Conservation (phyloP, 2,888 invertebrate genomes). For the Lucinisca nassula region DNA sequence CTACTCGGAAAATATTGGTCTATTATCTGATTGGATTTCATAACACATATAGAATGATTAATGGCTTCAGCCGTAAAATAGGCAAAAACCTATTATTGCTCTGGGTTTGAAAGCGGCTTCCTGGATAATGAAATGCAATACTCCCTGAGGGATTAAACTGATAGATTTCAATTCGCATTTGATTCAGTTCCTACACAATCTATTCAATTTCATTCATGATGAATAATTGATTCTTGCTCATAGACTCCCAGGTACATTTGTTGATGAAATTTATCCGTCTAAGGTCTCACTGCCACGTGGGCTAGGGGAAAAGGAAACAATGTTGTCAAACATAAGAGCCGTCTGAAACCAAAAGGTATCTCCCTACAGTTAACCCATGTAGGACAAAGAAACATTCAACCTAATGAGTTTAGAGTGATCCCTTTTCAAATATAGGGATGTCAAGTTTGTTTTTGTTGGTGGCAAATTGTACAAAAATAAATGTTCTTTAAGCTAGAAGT, state of each 20-base stretch:
- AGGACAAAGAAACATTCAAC: no score
- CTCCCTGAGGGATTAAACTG: not conserved
- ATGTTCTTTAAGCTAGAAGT: no score
- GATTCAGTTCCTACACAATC: not conserved
- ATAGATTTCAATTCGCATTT: not conserved
- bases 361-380: no score
- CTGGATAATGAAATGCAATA: slow-evolving; percentile 4
- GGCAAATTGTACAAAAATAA: no score
- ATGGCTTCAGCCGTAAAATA: not conserved
- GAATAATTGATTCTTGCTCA: not conserved
- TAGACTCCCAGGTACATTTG: not conserved
- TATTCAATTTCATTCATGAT: not conserved
- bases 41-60: slow-evolving; percentile 5
- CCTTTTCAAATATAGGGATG: no score
- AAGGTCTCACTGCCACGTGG: not conserved
- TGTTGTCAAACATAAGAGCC: no score
- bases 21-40: not conserved
- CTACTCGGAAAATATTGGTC: not conserved
- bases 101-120: not conserved
- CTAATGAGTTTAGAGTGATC: no score
- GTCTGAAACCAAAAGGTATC: no score
- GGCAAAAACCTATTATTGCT: not conserved
- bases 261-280: not conserved
- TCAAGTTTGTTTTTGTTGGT: no score
- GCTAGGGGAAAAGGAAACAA: no score